These are phyloP conservation scores for Anadara kagoshimensis DNA, from an alignment of 1,140 invertebrate species.

Conservation along the genomic window DNA sequence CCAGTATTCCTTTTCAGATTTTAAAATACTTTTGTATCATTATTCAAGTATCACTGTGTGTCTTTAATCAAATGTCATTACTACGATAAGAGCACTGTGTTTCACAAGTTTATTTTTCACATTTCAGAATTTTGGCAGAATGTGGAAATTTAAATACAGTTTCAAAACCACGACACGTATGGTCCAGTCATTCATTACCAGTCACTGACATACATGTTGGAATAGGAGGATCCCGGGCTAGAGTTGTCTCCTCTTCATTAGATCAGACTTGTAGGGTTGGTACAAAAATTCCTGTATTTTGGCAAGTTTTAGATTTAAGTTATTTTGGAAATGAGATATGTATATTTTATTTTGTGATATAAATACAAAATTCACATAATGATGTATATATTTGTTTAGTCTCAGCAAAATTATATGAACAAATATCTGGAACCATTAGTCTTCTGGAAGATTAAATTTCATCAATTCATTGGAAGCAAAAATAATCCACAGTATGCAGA, in stretches of 20 bases:
- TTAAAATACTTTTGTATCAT: not conserved
- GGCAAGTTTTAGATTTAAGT: not conserved
- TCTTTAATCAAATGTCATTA: not conserved
- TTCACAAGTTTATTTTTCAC: not conserved
- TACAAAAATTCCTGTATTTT: not conserved
- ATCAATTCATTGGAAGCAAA: no score
- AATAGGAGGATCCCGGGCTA: constrained; percentile 77
- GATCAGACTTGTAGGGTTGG: constrained; percentile 87
- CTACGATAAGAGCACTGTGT: no score
- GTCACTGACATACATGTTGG: constrained; percentile 83
- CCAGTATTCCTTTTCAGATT: no score
- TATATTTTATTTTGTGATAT: no score
- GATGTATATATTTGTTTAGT: no score
- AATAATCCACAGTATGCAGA: no score
- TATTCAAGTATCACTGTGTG: not conserved
- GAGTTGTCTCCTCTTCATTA: constrained; percentile 84
- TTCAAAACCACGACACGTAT: constrained; percentile 49
- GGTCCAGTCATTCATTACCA: constrained; percentile 77
- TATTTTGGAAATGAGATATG: no score
- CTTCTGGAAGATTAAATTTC: no score
- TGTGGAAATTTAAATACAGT: constrained; percentile 13
- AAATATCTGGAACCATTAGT: no score
- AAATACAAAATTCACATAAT: no score
- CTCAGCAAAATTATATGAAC: no score
- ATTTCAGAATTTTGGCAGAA: constrained; percentile 22